Evolutionary conservation across 2,113 vertebrate species (phyloP).

Genomic region (Ceratotherium simum): DNA sequence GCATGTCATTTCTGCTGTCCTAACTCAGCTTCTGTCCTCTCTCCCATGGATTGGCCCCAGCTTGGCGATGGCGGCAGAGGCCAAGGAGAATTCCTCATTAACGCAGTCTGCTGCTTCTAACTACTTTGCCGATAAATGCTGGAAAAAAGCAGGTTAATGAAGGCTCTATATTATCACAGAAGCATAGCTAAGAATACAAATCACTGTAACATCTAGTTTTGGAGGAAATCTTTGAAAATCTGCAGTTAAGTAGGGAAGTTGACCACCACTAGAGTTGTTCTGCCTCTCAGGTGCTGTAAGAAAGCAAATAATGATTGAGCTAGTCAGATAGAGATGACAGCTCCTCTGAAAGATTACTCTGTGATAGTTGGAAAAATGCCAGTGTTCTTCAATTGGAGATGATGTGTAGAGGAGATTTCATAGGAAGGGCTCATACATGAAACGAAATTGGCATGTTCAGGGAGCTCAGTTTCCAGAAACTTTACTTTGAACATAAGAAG

Average conservation of each 20-base stretch:
- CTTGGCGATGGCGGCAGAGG: neutral
- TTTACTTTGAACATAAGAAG: slow-evolving; percentile 75
- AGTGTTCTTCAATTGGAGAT: neutral
- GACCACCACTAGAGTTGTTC: slow-evolving; percentile 21
- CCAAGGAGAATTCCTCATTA: slow-evolving; percentile 59
- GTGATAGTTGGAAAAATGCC: neutral
- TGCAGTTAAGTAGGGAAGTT: neutral
- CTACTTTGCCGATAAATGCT: slow-evolving; percentile 54
- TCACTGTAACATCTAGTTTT: neutral
- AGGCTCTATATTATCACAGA: neutral
- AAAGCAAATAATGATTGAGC: slow-evolving; percentile 27
- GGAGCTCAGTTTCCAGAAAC: slow-evolving; percentile 70
- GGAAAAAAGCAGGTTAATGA: slow-evolving; percentile 37
- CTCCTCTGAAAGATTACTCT: neutral
- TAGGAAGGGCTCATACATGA: slow-evolving; percentile 51
- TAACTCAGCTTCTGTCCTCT: neutral
- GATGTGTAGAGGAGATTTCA: neutral
- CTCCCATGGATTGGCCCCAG: neutral
- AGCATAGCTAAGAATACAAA: slow-evolving; percentile 35
- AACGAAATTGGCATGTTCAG: slow-evolving; percentile 54
- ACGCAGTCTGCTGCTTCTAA: slow-evolving; percentile 47
- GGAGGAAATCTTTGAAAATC: slow-evolving; percentile 49
- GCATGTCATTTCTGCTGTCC: neutral
- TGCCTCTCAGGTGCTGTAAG: neutral
- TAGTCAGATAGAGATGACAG: neutral